phyloP scores from a whole-genome alignment of 2,113 vertebrate genomes.

The Oenanthe melanoleuca region DNA sequence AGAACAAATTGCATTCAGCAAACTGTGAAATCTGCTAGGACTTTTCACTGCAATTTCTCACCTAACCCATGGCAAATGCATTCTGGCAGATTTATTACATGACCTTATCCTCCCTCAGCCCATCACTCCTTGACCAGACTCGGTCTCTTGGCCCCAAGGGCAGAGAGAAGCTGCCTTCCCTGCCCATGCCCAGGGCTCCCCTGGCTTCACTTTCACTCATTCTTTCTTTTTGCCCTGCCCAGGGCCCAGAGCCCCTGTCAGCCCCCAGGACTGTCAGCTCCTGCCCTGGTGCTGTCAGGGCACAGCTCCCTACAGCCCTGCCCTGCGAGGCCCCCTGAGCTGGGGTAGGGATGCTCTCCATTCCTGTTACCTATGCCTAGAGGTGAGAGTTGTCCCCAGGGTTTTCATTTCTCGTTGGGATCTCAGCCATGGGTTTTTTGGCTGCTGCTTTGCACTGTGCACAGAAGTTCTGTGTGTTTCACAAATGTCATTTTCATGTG shows the following conservation, averaged over 20 bases:
- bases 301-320: not conserved
- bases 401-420: not conserved
- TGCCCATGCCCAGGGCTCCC: not conserved
- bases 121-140: not conserved
- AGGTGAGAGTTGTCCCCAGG: not conserved
- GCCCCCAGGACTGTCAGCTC: not conserved
- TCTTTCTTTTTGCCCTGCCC: not conserved
- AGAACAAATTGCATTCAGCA: not conserved
- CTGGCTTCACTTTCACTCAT: no score
- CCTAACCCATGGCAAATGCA: not conserved
- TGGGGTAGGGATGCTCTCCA: not conserved
- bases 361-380: not conserved
- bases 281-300: not conserved
- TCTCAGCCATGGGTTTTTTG: not conserved
- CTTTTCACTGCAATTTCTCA: not conserved
- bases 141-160: not conserved
- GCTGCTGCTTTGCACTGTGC: not conserved
- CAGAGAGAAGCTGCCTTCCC: not conserved
- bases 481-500: not conserved
- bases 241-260: not conserved
- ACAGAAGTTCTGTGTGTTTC: not conserved
- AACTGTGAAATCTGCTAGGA: not conserved
- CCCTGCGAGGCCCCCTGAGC: not conserved
- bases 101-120: not conserved
- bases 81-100: not conserved